Base-by-base conservation (phyloP, 2,888 invertebrate genomes). In the Cacoxenus indagator region DNA sequence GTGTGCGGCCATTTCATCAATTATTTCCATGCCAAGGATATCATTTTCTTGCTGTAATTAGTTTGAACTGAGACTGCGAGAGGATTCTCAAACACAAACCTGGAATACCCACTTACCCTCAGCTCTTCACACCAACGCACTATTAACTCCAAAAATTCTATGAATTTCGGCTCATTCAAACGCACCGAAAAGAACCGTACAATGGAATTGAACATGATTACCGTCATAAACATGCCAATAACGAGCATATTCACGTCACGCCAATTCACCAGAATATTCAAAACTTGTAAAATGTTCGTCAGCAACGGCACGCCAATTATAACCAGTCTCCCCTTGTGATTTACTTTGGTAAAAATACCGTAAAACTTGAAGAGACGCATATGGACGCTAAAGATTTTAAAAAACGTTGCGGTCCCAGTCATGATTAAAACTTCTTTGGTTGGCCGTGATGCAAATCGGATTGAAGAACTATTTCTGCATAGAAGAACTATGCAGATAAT, bases 151-250 rank as follows among this genome's bases (percentile, higher is more conserved):
- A 75, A 68, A 37, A 76, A 74, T 11, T 45, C 54, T 0, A 72
- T 59, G 54, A 75, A 76, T 6, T 75, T 67, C 2, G 46, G 1
- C 62, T 76, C 72, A 62, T 76, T 73, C 24, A 59, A 29, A 65
- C 72, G 48, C 11, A 76, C 74, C 14, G 48, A 48, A 6, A 68
- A 4, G 19, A 71, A 73, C 0, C 78, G 75, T 4, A 76, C 48
- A 6, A 73, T 27, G 4, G 76, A 73, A 65, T 76, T 78, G 17
- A 67, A 68, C 4, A 73, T n/a, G 11, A 78, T 75, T 3, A 72
- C 73, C 8, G 67, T 67, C 74, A 76, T 74, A 54, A 76, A 78
- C n/a, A 75, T 57, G 31, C 67, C 66, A 54, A 76, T 67, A 24
- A 73, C 67, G 1, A 70, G 9, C 27, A 3, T 62, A 22, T 70